Base-by-base conservation (phyloP, 2,797 vertebrate species). In the Otus scops region DNA sequence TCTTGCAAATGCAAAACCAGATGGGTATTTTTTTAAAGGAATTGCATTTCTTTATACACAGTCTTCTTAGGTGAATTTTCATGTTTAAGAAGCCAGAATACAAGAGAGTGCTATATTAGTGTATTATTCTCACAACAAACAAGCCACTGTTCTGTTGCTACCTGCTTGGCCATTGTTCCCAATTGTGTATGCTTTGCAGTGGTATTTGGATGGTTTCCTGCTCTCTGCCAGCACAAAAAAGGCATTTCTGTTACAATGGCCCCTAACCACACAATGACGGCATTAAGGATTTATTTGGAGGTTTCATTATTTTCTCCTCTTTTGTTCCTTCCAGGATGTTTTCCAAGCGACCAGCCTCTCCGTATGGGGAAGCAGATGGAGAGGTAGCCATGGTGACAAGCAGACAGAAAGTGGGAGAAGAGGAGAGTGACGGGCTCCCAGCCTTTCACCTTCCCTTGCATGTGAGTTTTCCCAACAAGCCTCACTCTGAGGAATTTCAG, bases 311-410 rank as follows among this genome's bases (percentile, higher is more conserved):
- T 98, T 98, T 98, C 98, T 98, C 97, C 97, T 98, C 98, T 98
- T 98, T 98, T 98, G 98, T 98, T 98, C 98, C 98, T 99, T 99
- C 98, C 98, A 99, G 99, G 99, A 99, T 99, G 99, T 99, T 99
- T 99, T 99, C 99, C 99, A 99, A 99, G 99, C 99, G 99, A 99
- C 99, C 99, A 99, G 99, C 99, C 99, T 99, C 99, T 99, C 99
- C 99, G 99, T 99, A 99, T 99, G 99, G 99, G 99, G 99, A 99
- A 99, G 99, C 99, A 99, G 99, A 99, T 99, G 99, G 99, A 99
- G 99, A 99, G 98, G 99, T 99, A 99, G 99, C 99, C 99, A 99
- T 99, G 99, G 99, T 99, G 99, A 99, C 99, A 98, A 99, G 99
- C 99, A 99, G 99, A 99, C 99, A 99, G 99, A 99, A 99, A 99